Base-by-base conservation (phyloP, 2,888 invertebrate species). In the Holacanthella duospinosa region DNA sequence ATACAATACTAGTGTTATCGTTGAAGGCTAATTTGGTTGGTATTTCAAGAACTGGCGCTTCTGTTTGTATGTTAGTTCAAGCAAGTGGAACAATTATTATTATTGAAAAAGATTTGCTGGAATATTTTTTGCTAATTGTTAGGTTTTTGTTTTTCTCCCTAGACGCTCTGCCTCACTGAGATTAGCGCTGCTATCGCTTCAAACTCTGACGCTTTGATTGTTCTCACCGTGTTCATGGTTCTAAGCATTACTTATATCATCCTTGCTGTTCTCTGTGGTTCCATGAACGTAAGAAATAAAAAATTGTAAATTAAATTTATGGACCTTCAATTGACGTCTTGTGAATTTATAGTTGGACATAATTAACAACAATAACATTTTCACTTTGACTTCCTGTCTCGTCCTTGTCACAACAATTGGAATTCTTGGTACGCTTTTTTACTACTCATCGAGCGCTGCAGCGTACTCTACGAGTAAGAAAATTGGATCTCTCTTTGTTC, bases 311-410 rank as follows among this genome's bases (percentile, higher is more conserved):
- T 21, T 48, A 4, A 9, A 48, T n/a, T 9, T 48, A 9, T 48
- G 36, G 48, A 48, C 48, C 48, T 36, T 48, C 48, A 48, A n/a
- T 48, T 48, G 48, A 21, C 48, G 16, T 48, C 21, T 21, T 48
- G 48, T 48, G 21, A 4, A n/a, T 48, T 21, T 48, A 48, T 48
- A 48, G 48, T 48, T 48, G 48, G 48, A 48, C 48, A 48, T 48
- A 4, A 4, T 48, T 21, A 21, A 9, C 16, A 48, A 21, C 48
- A 48, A 48, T 21, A 48, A 48, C 21, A 9, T 48, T 48, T 9
- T 48, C 21, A 9, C 48, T n/a, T 21, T 48, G 19, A 48, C 48
- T 9, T 48, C 21, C 4, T 9, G 19, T 16, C 48, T 48, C 4
- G 48, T 48, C 19, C 12, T 48, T 48, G 12, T 48, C 4, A 21